Evolutionary conservation across 35 echinoderm and acorn worm species (phyloP).

Genomic region (Apostichopus californicus): DNA sequence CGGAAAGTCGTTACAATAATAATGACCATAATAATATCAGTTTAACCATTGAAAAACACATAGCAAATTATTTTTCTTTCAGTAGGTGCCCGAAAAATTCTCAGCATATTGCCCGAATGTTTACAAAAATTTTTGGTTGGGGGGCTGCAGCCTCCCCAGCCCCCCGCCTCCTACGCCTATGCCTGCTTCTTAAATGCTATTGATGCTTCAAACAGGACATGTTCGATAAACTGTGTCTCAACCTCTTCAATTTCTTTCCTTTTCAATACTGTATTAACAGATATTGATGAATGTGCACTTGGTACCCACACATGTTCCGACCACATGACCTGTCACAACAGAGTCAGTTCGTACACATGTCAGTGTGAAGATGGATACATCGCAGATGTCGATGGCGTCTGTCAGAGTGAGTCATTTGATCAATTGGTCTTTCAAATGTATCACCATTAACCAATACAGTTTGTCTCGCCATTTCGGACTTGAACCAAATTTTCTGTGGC

Average conservation of each 20-base stretch:
- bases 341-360: conserved; percentile 10
- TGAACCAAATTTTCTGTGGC: too few relatives aligned
- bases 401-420: conserved; percentile 12
- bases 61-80: too few relatives aligned
- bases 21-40: too few relatives aligned
- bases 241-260: background rate
- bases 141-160: too few relatives aligned
- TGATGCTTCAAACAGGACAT: background rate
- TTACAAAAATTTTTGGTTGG: too few relatives aligned
- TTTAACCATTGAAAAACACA: too few relatives aligned
- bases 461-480: too few relatives aligned
- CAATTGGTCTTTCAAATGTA: background rate
- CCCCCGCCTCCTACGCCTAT: too few relatives aligned
- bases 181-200: background rate
- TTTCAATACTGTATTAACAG: background rate
- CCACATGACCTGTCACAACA: conserved; percentile 5
- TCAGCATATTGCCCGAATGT: too few relatives aligned
- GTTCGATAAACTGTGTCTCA: background rate
- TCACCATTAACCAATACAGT: too few relatives aligned
- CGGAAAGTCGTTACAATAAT: too few relatives aligned
- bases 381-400: background rate
- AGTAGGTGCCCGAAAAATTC: background rate
- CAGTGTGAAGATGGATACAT: conserved; percentile 6
- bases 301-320: conserved; percentile 5
- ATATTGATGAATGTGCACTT: conserved; percentile 27